Evolutionary conservation across 2,888 invertebrate genomes (phyloP), one percentile per base, ranked within the genome.

Genomic region (Rhagophthalmus giganteus): DNA sequence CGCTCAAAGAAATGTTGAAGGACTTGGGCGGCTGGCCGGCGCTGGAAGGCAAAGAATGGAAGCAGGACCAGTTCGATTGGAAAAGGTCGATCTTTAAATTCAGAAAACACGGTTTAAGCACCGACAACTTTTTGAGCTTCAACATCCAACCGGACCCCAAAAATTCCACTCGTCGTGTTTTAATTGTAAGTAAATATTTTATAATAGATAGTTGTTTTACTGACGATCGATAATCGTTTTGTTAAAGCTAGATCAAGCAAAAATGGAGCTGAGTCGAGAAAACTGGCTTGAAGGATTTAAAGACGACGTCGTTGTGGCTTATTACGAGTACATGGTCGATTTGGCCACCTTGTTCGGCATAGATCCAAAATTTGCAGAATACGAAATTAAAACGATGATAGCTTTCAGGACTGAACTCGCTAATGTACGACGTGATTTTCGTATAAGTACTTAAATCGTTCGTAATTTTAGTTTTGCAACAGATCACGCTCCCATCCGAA

Each of bases 1-100:
- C 94, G 0, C 80, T 94, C 26, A 73, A 81, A 42, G 77, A 80
- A 0, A 85, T 93, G 69, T 74, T 95, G 41, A 78, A 79, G 20
- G 78, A 81, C n/a, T 78, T 96, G 13, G 95, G 96, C 1, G 94
- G 94, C 2, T 96, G 95, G 95, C 96, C 97, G 0, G 87, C 90
- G n/a, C 76, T 94, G 25, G 86, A 87, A 58, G 92, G 87, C 0
- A 79, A 83, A 15, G 57, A 69, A 0, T 94, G 94, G 94, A 80
- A 85, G 58, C 83, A 83, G 2, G 72, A 72, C 0, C 72, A 77
- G 8, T 94, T 90, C 78, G 80, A 84, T 55, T 94, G 94, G 94
- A 86, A 85, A 62, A 78, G 87, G 59, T 86, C 88, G 0, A 88
- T 92, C 6, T 91, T 90, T 76, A 85, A 83, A 55, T 92, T 92